Evolutionary conservation across 2,888 invertebrate genomes (phyloP).

Genomic region (Pollenia griseotomentosa): DNA sequence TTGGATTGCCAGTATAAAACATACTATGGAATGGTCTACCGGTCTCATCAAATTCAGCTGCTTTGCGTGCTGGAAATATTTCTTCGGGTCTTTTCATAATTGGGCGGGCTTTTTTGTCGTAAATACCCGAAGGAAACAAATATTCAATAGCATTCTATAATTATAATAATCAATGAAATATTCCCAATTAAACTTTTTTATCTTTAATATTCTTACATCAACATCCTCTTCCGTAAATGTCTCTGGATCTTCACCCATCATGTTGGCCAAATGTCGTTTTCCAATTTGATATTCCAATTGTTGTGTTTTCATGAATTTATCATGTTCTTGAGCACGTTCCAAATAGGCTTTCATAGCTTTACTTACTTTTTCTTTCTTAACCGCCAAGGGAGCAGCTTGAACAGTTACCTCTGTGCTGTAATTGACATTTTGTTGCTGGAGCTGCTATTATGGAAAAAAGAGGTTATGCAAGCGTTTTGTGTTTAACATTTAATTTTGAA

Average conservation of each 20-base stretch:
- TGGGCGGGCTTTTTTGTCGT: slow-evolving; percentile 93
- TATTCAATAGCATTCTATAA: slow-evolving; percentile 93
- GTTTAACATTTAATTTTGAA: not conserved
- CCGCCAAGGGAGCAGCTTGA: slow-evolving; percentile 79
- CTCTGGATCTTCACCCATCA: slow-evolving; percentile 98
- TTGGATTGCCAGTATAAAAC: slow-evolving; percentile 95
- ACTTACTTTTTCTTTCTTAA: slow-evolving; percentile 88
- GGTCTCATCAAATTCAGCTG: slow-evolving; percentile 94
- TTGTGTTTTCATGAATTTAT: slow-evolving; percentile 92
- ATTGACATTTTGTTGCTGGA: slow-evolving; percentile 63
- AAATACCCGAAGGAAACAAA: slow-evolving; percentile 97
- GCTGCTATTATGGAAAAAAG: slow-evolving; percentile 26
- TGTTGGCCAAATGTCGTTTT: slow-evolving; percentile 97
- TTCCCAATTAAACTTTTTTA: slow-evolving; percentile 76
- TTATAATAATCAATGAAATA: not conserved
- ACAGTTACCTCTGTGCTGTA: slow-evolving; percentile 80
- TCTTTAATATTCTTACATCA: slow-evolving; percentile 86
- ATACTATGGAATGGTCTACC: slow-evolving; percentile 96
- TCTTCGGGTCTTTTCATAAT: slow-evolving; percentile 95
- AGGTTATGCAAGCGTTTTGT: slow-evolving; percentile 59
- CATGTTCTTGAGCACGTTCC: slow-evolving; percentile 91
- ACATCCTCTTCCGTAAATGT: slow-evolving; percentile 94
- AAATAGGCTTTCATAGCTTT: slow-evolving; percentile 96
- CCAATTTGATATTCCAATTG: slow-evolving; percentile 94
- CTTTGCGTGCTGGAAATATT: slow-evolving; percentile 92